Evolutionary conservation across 2,113 vertebrate genomes (phyloP).

Genomic region (Percopsis transmontana): DNA sequence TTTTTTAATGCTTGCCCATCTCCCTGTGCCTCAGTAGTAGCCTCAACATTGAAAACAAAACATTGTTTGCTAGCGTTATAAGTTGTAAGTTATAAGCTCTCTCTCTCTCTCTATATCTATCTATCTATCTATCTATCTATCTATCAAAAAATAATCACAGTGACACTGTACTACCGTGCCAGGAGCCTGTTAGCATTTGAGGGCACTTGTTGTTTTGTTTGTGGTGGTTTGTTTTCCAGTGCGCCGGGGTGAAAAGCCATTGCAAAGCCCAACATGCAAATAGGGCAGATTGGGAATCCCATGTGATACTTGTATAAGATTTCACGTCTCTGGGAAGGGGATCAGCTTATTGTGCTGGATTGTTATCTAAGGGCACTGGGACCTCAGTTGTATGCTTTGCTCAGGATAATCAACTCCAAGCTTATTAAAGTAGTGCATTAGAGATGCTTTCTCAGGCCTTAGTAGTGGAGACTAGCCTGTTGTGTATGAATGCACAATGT

Average conservation of each 20-base stretch:
- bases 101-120: no score
- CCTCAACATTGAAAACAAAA: not conserved
- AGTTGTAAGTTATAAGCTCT: no score
- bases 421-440: constrained; percentile 56
- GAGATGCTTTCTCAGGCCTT: constrained; percentile 27
- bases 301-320: constrained; percentile 60
- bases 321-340: constrained; percentile 45
- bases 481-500: constrained; percentile 35
- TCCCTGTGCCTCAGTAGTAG: constrained; percentile 14
- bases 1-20: not conserved
- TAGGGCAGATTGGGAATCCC: constrained; percentile 47
- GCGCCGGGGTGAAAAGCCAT: constrained; percentile 40
- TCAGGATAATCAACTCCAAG: constrained; percentile 70
- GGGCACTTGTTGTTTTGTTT: not conserved
- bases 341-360: constrained; percentile 46
- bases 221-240: constrained; percentile 1
- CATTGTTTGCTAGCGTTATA: no score
- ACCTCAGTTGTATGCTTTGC: constrained; percentile 60
- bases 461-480: constrained; percentile 23
- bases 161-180: no score
- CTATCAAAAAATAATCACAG: no score
- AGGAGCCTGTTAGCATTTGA: no score
- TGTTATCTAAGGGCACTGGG: constrained; percentile 39
- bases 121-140: no score
- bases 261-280: constrained; percentile 39